Conservation (phyloP, 2,797 vertebrate genomes). For the Squalus acanthias region DNA sequence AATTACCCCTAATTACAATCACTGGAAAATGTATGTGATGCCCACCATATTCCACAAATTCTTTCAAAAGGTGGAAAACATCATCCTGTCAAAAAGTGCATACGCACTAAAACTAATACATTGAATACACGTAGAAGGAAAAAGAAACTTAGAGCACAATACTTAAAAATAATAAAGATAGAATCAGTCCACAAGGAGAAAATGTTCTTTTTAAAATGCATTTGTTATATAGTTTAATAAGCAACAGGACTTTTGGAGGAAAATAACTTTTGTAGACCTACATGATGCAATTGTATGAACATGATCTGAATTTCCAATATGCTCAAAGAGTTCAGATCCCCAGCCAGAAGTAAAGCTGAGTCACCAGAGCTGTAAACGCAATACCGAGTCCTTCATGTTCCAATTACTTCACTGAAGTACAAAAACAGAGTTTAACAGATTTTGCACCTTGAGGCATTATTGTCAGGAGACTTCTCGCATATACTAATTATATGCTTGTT, state of each 20-base stretch:
- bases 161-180: not conserved
- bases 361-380: not conserved
- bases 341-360: not conserved
- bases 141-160: not conserved
- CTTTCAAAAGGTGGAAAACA: not conserved
- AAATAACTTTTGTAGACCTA: not conserved
- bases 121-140: not conserved
- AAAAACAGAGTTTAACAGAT: too few species aligned
- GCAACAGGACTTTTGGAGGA: not conserved
- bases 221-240: not conserved
- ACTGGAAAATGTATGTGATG: not conserved
- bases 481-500: too few species aligned
- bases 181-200: not conserved
- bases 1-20: not conserved
- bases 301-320: not conserved
- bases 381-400: too few species aligned
- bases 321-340: not conserved
- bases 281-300: not conserved
- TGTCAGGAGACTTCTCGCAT: too few species aligned
- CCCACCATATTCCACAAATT: not conserved
- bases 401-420: too few species aligned
- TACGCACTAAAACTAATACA: not conserved
- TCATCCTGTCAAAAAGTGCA: not conserved
- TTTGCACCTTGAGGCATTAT: too few species aligned
- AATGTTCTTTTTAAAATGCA: not conserved